A percentile compares a stretch with the other conserved stretches of the same genome.
These are phyloP conservation scores for Cyprinodon diabolis DNA, from an alignment of 2,797 vertebrate genomes.

Conservation along the genomic window DNA sequence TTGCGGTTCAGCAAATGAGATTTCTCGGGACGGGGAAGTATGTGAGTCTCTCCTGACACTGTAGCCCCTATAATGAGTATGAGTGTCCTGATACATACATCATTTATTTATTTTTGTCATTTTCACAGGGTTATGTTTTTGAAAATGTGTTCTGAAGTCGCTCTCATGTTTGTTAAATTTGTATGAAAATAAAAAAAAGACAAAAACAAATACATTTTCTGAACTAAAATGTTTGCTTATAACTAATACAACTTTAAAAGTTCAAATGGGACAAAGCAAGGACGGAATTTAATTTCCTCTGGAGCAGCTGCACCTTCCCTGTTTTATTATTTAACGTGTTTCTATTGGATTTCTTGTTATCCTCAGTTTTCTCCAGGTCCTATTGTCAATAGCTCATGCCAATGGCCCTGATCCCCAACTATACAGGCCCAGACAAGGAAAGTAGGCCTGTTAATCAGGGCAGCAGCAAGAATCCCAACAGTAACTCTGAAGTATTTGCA, in stretches of 20 bases:
- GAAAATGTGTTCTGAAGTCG: not conserved
- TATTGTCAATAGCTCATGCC: not conserved
- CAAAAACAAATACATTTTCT: not conserved
- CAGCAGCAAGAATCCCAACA: no score
- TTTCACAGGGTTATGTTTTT: not conserved
- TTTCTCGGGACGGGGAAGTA: no score
- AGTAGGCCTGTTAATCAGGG: not conserved
- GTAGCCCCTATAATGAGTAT: no score
- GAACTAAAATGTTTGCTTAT: not conserved
- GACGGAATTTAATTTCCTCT: not conserved
- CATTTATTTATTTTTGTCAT: not conserved
- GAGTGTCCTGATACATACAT: no score
- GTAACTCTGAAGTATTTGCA: no score
- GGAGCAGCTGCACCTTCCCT: slow-evolving; percentile 2
- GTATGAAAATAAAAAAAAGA: not conserved
- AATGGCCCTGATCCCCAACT: not conserved
- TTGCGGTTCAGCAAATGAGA: no score
- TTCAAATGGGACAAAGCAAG: not conserved
- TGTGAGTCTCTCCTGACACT: no score
- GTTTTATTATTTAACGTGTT: not conserved
- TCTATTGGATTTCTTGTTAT: not conserved
- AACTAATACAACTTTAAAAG: not conserved
- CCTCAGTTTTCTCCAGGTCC: not conserved
- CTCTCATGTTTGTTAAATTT: not conserved
- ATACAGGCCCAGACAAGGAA: not conserved